A percentile compares a stretch with the other conserved stretches of the same genome.
phyloP scores from a whole-genome alignment of 2,888 invertebrate species.

The Eumacrocentrus americanus region DNA sequence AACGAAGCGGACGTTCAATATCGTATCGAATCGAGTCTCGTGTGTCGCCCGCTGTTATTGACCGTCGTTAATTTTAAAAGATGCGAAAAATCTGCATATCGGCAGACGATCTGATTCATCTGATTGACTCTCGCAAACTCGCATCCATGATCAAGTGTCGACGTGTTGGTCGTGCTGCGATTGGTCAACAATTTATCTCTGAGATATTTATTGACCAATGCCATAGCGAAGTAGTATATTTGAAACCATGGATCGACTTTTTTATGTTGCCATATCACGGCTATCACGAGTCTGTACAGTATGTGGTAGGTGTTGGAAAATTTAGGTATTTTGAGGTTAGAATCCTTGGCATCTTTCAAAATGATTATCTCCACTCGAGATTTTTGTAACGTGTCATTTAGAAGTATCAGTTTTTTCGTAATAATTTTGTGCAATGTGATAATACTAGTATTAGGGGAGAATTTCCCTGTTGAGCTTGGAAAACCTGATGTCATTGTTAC shows the following conservation, averaged over 20 bases:
- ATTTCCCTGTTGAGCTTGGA: constrained; percentile 18
- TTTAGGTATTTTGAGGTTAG: background rate
- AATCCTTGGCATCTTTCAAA: background rate
- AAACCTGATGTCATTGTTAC: constrained; percentile 5
- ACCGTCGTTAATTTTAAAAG: no score
- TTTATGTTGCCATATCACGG: no score
- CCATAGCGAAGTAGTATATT: background rate
- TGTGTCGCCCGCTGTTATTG: no score
- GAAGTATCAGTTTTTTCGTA: background rate
- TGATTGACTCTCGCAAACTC: background rate
- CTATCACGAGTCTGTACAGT: background rate
- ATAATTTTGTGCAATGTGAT: constrained; percentile 7
- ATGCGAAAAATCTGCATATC: no score
- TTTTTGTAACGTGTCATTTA: background rate
- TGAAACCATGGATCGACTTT: background rate
- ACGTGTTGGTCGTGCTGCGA: no score
- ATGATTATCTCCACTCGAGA: background rate
- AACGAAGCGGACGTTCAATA: no score
- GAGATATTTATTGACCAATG: background rate
- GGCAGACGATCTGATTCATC: background rate
- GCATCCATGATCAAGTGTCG: no score
- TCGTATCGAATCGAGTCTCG: no score
- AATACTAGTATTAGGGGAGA: constrained; percentile 3
- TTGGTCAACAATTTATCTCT: background rate
- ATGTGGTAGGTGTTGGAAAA: background rate